These are phyloP conservation scores for Callipepla californica DNA, from an alignment of 2,113 vertebrate genomes.

Conservation along the genomic window DNA sequence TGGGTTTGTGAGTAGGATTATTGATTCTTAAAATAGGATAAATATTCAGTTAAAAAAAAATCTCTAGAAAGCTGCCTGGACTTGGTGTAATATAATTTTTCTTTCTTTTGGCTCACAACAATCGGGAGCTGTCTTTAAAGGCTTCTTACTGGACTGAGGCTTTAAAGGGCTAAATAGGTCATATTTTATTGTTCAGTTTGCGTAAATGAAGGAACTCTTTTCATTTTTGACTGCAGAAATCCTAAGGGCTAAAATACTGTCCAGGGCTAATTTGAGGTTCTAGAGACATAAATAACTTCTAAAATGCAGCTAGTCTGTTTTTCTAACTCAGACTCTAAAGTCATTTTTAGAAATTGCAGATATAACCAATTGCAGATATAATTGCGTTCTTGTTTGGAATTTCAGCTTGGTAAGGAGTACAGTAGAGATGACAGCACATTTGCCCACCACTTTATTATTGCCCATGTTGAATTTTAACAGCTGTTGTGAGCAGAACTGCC, in stretches of 20 bases:
- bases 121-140: slow-evolving; percentile 29
- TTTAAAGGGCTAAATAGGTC: slow-evolving; percentile 65
- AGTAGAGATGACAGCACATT: not conserved
- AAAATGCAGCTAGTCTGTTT: not conserved
- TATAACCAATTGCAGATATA: not conserved
- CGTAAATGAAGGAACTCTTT: not conserved
- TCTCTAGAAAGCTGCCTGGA: not conserved
- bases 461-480: not conserved
- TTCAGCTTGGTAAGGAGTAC: not conserved
- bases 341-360: not conserved
- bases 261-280: slow-evolving; percentile 27
- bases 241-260: slow-evolving; percentile 64
- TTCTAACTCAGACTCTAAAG: not conserved
- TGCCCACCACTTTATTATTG: not conserved
- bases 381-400: not conserved
- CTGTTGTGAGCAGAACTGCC: not conserved
- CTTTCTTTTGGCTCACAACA: slow-evolving; percentile 6
- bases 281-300: not conserved
- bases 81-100: not conserved
- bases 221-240: slow-evolving; percentile 16
- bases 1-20: not conserved
- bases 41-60: not conserved
- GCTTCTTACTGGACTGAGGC: not conserved
- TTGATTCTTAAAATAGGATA: not conserved
- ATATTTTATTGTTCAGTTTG: not conserved